Evolutionary conservation across 1,140 invertebrate genomes (phyloP).

Genomic region (Xylocopa sonorina): DNA sequence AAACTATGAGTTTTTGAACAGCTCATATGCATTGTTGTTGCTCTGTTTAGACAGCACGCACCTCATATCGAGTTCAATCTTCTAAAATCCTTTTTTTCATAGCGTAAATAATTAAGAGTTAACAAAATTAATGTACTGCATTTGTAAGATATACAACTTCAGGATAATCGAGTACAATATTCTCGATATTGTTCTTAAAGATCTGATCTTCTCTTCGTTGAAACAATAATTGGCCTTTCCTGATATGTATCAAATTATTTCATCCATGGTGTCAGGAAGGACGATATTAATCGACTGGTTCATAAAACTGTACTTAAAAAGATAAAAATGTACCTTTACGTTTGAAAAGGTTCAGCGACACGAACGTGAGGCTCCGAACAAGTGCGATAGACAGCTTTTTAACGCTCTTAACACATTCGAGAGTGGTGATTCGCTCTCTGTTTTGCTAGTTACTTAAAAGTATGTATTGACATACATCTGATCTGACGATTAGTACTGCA

Average conservation of each 20-base stretch:
- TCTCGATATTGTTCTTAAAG: not conserved
- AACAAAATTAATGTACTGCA: not conserved
- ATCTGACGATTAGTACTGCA: too few species aligned
- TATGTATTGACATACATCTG: too few species aligned
- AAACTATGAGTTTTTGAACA: too few species aligned
- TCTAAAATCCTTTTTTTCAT: too few species aligned
- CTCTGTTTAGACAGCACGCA: too few species aligned
- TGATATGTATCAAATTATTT: not conserved
- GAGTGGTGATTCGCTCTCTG: too few species aligned
- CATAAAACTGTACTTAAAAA: not conserved
- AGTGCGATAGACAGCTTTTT: not conserved
- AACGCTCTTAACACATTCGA: too few species aligned
- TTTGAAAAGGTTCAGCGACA: not conserved
- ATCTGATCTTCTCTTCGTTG: slow-evolving; percentile 16
- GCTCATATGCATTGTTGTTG: too few species aligned
- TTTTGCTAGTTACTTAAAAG: too few species aligned
- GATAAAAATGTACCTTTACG: not conserved
- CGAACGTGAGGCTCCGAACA: not conserved
- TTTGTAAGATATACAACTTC: not conserved
- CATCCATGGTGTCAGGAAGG: not conserved
- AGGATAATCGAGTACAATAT: not conserved
- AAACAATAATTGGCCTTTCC: not conserved
- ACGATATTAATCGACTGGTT: too few species aligned
- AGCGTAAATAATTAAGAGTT: too few species aligned
- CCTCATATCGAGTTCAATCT: too few species aligned